Evolutionary conservation across 2,888 invertebrate species (phyloP), one percentile per base, ranked within the genome.

Genomic region (Cryptophagus acutangulus): DNA sequence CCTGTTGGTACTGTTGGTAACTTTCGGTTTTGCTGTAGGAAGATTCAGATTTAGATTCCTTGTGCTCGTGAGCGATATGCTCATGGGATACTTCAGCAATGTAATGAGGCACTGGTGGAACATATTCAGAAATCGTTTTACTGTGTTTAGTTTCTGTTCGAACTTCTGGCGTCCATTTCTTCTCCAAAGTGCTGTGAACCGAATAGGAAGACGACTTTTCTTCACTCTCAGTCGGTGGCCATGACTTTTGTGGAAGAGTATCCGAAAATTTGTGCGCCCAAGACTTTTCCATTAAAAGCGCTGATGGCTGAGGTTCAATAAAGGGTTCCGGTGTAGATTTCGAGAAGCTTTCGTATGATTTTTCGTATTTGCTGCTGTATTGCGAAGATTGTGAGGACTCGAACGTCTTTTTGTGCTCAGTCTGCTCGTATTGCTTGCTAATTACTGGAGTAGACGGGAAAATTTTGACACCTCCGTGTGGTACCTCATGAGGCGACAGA

Each of bases 211-310:
- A 61, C 29, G 52, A 47, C 45, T 49, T 58, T 49, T 51, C 65
- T 52, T 59, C 58, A 16, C 52, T 36, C 45, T 62, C 61, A 46
- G 58, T 64, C 20, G 74, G 73, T n/a, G 74, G 74, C 75, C 75
- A 76, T 1, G 72, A 67, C 48, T 73, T 73, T 41, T 73, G 71
- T n/a, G 66, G 58, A 18, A 67, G 62, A 0, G 69, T 70, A 17
- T 71, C 65, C 8, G 65, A 62, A 44, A 67, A 69, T 52, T 74
- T 75, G 40, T 74, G 72, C 2, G 79, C 74, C 82, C 82, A 82
- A 1, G 80, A 67, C 60, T 79, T 82, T 49, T 82, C 81, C 82
- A 82, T 82, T 40, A 76, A 73, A 30, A 82, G 57, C 1, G 73
- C 82, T 58, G 82, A 79, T 0, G 75, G 74, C 2, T 82, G 81